phyloP scores from a whole-genome alignment of 2,113 vertebrate genomes.

The Chloebia gouldiae region DNA sequence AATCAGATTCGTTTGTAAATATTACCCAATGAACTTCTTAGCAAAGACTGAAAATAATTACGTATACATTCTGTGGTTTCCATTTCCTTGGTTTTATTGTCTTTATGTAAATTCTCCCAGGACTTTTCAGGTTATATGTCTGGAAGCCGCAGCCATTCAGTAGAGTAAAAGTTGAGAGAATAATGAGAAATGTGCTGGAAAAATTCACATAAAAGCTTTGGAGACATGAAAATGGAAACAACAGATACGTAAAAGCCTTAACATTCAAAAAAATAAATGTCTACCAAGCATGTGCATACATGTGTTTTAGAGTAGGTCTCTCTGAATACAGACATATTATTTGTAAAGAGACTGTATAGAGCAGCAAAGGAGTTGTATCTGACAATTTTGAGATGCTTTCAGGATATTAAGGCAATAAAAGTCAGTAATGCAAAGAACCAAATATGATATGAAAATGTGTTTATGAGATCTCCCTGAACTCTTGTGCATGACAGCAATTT shows the following conservation, averaged over 20 bases:
- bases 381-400: not conserved
- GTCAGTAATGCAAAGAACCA: not conserved
- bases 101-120: slow-evolving; percentile 77
- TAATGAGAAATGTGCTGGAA: slow-evolving; percentile 80
- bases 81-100: slow-evolving; percentile 73
- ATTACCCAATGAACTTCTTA: slow-evolving; percentile 34
- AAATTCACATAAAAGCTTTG: slow-evolving; percentile 79
- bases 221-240: slow-evolving; percentile 80
- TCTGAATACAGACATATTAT: not conserved
- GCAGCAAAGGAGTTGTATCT: not conserved
- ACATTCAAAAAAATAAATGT: slow-evolving; percentile 16
- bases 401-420: not conserved
- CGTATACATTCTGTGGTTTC: slow-evolving; percentile 68
- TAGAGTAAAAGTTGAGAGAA: slow-evolving; percentile 69
- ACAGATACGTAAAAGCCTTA: slow-evolving; percentile 73
- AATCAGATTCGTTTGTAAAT: slow-evolving; percentile 58
- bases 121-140: slow-evolving; percentile 77
- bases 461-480: not conserved
- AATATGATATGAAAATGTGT: not conserved
- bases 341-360: not conserved
- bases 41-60: slow-evolving; percentile 43
- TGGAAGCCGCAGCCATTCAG: slow-evolving; percentile 74
- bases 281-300: slow-evolving; percentile 11
- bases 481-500: not conserved
- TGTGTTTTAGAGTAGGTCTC: not conserved